Percentiles rank a stretch among this genome's conserved stretches.
Evolutionary conservation across 2,888 invertebrate species (phyloP).

Genomic region (Torymus aiolomorphi): DNA sequence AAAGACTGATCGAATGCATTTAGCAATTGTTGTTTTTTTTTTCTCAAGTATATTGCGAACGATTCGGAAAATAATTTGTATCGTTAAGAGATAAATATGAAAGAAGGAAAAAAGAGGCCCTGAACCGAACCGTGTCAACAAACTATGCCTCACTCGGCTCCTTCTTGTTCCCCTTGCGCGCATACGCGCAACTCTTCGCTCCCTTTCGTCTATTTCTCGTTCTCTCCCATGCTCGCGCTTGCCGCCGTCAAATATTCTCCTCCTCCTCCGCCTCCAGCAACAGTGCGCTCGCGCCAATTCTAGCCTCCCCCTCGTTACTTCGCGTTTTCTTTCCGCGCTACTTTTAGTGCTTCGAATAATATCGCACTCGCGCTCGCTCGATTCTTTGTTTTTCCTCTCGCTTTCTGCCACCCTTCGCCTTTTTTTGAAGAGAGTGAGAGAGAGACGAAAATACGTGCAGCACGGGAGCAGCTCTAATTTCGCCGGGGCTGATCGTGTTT

Average conservation of each 20-base stretch:
- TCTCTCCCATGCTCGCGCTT: background rate
- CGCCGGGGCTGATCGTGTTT: slow-evolving; percentile 41
- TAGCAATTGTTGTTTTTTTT: too few species aligned
- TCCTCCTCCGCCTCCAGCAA: background rate
- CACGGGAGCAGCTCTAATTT: slow-evolving; percentile 34
- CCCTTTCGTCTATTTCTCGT: slow-evolving; percentile 36
- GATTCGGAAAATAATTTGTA: too few species aligned
- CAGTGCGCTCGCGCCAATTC: slow-evolving; percentile 29
- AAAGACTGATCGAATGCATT: too few species aligned
- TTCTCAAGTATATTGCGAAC: too few species aligned
- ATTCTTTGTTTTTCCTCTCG: slow-evolving; percentile 38
- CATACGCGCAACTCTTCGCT: too few species aligned
- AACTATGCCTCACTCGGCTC: too few species aligned
- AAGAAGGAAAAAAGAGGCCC: too few species aligned
- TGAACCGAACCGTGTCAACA: too few species aligned
- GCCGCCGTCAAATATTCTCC: slow-evolving; percentile 17
- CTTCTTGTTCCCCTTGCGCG: too few species aligned
- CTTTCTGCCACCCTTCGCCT: background rate
- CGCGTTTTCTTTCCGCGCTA: slow-evolving; percentile 52
- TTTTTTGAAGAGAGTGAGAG: slow-evolving; percentile 27
- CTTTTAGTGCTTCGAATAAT: slow-evolving; percentile 54
- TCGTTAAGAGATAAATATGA: too few species aligned
- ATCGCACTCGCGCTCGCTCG: slow-evolving; percentile 20
- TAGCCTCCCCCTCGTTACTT: slow-evolving; percentile 57
- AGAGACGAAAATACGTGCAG: slow-evolving; percentile 51